Conservation (phyloP, 2,888 invertebrate species). For the Theristus sp. region DNA sequence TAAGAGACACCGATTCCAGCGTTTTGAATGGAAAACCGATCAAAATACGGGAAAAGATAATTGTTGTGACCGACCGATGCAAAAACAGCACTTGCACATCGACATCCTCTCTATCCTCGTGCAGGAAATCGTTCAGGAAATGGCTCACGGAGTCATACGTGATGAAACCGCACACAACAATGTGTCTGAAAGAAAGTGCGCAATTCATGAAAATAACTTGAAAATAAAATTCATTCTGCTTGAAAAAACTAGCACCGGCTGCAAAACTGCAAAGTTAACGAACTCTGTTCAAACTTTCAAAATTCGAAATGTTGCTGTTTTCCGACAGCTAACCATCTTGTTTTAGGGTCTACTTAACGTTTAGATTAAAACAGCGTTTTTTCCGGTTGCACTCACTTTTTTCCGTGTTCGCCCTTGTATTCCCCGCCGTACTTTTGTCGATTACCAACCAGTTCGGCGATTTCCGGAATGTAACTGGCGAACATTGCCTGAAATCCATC, state of each 20-base stretch:
- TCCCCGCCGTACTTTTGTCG: slow-evolving; percentile 98
- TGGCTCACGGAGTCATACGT: slow-evolving; percentile 99
- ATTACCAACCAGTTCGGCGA: slow-evolving; percentile 97
- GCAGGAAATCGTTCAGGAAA: slow-evolving; percentile 99
- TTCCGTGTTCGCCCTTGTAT: slow-evolving; percentile 99
- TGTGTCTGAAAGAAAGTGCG: slow-evolving; percentile 56
- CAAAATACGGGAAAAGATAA: no score
- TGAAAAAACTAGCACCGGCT: no score
- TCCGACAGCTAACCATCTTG: no score
- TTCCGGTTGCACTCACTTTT: slow-evolving; percentile 60
- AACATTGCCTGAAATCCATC: slow-evolving; percentile 67
- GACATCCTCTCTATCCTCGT: slow-evolving; percentile 98
- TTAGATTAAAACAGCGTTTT: no score
- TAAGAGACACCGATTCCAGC: no score
- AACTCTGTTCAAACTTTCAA: no score
- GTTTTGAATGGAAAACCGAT: no score
- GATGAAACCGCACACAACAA: slow-evolving; percentile 99
- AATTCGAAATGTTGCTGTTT: not conserved
- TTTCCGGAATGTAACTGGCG: slow-evolving; percentile 99
- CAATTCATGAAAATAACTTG: no score
- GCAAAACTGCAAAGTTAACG: no score
- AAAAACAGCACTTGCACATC: slow-evolving; percentile 94
- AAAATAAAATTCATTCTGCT: not conserved
- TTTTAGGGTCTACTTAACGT: no score
- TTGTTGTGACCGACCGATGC: slow-evolving; percentile 54